These are phyloP conservation scores for Pristionchus exspectatus DNA, from an alignment of 2,888 invertebrate genomes.

Conservation along the genomic window DNA sequence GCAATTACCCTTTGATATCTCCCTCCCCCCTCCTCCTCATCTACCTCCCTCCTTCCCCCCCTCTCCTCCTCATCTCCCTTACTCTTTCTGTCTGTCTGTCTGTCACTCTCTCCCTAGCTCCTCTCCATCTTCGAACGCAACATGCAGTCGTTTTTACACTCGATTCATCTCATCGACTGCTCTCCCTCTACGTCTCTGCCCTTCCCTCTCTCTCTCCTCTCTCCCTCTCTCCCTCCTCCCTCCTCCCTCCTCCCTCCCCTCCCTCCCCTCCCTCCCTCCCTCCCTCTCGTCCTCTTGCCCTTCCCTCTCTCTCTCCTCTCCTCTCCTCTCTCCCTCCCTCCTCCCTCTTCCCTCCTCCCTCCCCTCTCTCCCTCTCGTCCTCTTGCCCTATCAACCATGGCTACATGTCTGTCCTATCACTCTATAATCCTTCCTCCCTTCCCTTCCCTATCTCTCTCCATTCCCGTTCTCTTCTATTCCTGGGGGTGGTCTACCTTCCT, in stretches of 20 bases:
- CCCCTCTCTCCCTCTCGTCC: neutral
- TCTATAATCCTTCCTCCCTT: constrained; percentile 7
- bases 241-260: too few relatives aligned
- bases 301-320: neutral
- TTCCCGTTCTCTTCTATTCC: neutral
- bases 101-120: neutral
- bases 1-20: constrained; percentile 12
- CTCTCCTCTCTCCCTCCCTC: neutral
- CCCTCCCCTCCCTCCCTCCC: neutral
- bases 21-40: too few relatives aligned
- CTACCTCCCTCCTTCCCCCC: neutral
- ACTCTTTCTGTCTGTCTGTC: neutral
- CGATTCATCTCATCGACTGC: constrained; percentile 11
- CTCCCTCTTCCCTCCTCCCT: too few relatives aligned
- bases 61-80: neutral
- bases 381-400: neutral
- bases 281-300: neutral
- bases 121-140: constrained; percentile 28
- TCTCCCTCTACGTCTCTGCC: neutral
- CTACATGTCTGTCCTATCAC: neutral
- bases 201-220: neutral
- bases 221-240: neutral
- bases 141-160: constrained; percentile 33
- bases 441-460: neutral
- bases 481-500: neutral